Evolutionary conservation across 2,797 vertebrate genomes (phyloP), one percentile per base, ranked within the genome.

Genomic region (Pseudochirops corinnae): DNA sequence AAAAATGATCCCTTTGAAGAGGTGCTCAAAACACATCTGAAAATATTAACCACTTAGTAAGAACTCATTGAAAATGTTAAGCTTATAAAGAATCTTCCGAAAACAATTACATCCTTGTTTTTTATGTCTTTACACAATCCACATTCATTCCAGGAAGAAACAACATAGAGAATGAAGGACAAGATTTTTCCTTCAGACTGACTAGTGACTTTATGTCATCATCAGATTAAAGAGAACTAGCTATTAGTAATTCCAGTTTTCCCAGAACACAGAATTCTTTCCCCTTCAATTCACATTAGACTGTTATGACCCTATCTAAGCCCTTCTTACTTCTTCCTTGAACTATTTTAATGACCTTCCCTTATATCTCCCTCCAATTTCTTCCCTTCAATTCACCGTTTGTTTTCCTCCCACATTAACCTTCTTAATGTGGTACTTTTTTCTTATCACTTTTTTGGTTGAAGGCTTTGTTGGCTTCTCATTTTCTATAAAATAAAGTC

Each of bases 251-350:
- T 56, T 93, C 67, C 21, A 56, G 39, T 52, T 74, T 93, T 55
- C n/a, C 57, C 33, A 94, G n/a, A 62, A 93, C 52, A 0, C 82
- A 60, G 29, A 60, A 60, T 92, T 56, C 21, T 90, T 60, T 87
- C 52, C 46, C 31, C 92, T 92, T 39, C 28, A 46, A 52, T 92
- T 52, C 91, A 52, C 90, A 53, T 91, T 82, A 82, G n/a, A 82
- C 7, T 11, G 56, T 67, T 56, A 52, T 50, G 5, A 4, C 94
- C 94, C 90, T 55, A 11, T 4, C 91, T 93, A 82, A 93, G 31
- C 60, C 55, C 67, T 91, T 93, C 55, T 58, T 94, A 5, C 93
- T 29, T 94, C 92, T 56, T 28, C 96, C n/a, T 21, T 56, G 52
- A 50, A 94, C 55, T 60, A 55, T 5, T 90, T 50, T 58, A 92